Conservation (phyloP, 2,797 vertebrate genomes). For the Morelia viridis region DNA sequence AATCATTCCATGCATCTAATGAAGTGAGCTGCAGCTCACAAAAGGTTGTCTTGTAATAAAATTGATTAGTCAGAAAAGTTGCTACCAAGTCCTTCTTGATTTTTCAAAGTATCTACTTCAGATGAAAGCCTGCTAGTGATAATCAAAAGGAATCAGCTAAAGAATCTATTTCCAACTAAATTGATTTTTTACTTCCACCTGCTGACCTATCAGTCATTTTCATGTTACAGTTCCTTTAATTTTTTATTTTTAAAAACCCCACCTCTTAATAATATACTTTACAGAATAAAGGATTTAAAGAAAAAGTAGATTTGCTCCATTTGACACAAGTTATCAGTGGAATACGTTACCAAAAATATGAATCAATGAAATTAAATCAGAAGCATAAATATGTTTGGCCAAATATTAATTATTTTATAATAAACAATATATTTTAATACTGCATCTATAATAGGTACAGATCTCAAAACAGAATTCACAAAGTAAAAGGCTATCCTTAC, state of each 20-base stretch:
- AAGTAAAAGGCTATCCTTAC: background rate
- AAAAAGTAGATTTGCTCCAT: conserved; percentile 33
- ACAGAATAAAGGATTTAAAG: conserved; percentile 28
- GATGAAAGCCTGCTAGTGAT: conserved; percentile 33
- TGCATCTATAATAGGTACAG: background rate
- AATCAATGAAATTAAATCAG: conserved; percentile 18
- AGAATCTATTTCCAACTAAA: conserved; percentile 11
- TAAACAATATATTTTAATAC: background rate
- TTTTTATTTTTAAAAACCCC: conserved; percentile 8
- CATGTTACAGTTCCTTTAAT: conserved; percentile 29
- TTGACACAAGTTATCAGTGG: conserved; percentile 26
- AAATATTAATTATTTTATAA: background rate
- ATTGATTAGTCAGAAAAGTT: too few relatives aligned
- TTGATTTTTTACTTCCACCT: conserved; percentile 42
- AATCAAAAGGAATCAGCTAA: conserved; percentile 19
- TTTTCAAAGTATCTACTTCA: conserved; percentile 30
- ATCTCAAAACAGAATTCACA: background rate
- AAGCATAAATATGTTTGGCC: background rate
- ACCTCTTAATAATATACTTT: conserved; percentile 15
- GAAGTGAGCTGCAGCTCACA: too few relatives aligned
- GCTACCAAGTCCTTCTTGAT: too few relatives aligned
- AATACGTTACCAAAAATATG: conserved; percentile 41
- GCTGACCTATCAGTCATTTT: conserved; percentile 14
- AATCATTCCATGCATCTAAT: too few relatives aligned
- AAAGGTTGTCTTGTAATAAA: too few relatives aligned